phyloP scores from a whole-genome alignment of 2,797 vertebrate species.

The Anabas testudineus region DNA sequence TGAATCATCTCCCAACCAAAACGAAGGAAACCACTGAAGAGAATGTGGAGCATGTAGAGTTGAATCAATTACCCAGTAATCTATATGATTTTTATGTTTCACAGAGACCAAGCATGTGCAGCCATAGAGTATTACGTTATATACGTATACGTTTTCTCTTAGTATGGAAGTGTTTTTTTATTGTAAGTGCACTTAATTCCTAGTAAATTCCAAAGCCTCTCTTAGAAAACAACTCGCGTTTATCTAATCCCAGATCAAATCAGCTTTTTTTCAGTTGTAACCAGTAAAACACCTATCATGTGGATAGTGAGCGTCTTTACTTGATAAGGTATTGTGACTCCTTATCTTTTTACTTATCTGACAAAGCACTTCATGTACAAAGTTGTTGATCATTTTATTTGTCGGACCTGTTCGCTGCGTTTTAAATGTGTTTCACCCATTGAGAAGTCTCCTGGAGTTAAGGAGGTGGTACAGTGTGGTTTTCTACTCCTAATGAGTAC shows the following conservation, averaged over 20 bases:
- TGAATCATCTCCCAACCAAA: not conserved
- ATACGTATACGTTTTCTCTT: not conserved
- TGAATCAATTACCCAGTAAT: not conserved
- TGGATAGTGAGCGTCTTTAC: not conserved
- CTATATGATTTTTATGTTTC: not conserved
- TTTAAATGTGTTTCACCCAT: slow-evolving; percentile 19
- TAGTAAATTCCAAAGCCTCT: not conserved
- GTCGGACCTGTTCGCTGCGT: slow-evolving; percentile 6
- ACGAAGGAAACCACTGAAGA: slow-evolving; percentile 25
- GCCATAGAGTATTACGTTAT: not conserved
- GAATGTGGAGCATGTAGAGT: not conserved
- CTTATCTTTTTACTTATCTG: slow-evolving; percentile 21
- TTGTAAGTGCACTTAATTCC: slow-evolving; percentile 40
- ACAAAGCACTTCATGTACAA: slow-evolving; percentile 62
- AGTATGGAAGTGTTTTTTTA: not conserved
- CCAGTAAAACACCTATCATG: not conserved
- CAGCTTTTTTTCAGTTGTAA: not conserved
- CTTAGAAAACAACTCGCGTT: not conserved
- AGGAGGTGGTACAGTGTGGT: slow-evolving; percentile 10
- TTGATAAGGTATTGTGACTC: slow-evolving; percentile 2
- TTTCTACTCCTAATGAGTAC: slow-evolving; percentile 28
- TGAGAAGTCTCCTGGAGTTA: slow-evolving; percentile 21
- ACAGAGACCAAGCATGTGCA: not conserved
- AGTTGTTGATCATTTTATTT: slow-evolving; percentile 10
- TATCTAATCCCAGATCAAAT: not conserved